Conservation (phyloP, 2,888 invertebrate species). For the Rutpela maculata region DNA sequence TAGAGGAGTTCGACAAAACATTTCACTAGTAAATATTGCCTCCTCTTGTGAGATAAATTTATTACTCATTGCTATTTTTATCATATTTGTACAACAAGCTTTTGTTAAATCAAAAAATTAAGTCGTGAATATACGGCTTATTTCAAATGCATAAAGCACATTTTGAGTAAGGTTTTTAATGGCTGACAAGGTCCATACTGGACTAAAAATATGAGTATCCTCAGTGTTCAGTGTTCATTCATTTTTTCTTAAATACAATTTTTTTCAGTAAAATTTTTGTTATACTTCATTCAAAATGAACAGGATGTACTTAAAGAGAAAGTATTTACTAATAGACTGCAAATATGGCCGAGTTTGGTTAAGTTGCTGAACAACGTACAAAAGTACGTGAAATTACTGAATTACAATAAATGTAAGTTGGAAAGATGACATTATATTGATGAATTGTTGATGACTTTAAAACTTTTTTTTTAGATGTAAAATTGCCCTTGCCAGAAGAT, state of each 20-base stretch:
- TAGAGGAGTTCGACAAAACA: too few species aligned
- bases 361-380: slow-evolving; percentile 83
- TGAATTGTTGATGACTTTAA: neutral
- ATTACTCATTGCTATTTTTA: too few species aligned
- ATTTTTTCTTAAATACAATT: neutral
- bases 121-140: too few species aligned
- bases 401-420: slow-evolving; percentile 76
- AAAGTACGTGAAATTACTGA: slow-evolving; percentile 74
- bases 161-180: too few species aligned
- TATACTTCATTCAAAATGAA: slow-evolving; percentile 82
- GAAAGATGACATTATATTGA: slow-evolving; percentile 16
- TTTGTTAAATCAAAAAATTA: too few species aligned
- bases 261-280: slow-evolving; percentile 82
- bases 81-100: too few species aligned
- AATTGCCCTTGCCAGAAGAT: slow-evolving; percentile 86
- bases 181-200: too few species aligned
- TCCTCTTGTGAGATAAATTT: too few species aligned
- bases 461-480: slow-evolving; percentile 74
- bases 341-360: slow-evolving; percentile 88
- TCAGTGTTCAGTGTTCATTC: too few species aligned
- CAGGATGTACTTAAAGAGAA: slow-evolving; percentile 75
- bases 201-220: too few species aligned
- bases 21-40: too few species aligned
- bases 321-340: slow-evolving; percentile 78
- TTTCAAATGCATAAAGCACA: too few species aligned